Evolutionary conservation across 2,797 vertebrate genomes (phyloP).

Genomic region (Miichthys miiuy): DNA sequence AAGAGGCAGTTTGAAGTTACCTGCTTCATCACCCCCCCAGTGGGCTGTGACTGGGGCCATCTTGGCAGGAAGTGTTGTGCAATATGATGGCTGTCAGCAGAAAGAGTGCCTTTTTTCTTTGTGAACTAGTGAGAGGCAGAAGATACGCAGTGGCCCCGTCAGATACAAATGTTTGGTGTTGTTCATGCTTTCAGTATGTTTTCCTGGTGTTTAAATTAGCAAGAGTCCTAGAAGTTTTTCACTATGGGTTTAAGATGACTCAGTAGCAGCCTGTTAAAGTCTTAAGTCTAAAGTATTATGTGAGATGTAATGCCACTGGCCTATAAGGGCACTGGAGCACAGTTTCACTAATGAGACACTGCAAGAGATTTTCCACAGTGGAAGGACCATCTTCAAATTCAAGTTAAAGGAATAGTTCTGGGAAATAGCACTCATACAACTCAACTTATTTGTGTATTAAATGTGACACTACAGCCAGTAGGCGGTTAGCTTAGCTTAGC

Average conservation of each 20-base stretch:
- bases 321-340: conserved; percentile 16
- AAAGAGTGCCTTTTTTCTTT: conserved; percentile 11
- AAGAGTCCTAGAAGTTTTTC: background rate
- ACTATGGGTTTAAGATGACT: background rate
- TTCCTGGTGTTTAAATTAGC: conserved; percentile 21
- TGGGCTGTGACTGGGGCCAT: conserved; percentile 22
- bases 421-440: background rate
- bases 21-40: conserved; percentile 35
- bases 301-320: conserved; percentile 14
- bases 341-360: conserved; percentile 9
- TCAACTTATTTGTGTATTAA: background rate
- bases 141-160: background rate
- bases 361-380: background rate
- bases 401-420: conserved; percentile 4
- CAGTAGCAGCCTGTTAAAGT: conserved; percentile 13
- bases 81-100: conserved; percentile 12
- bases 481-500: background rate
- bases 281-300: conserved; percentile 13
- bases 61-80: conserved; percentile 15
- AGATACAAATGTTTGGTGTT: conserved; percentile 13
- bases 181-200: background rate
- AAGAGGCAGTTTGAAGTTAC: conserved; percentile 20
- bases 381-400: background rate
- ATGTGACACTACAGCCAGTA: background rate
- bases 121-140: conserved; percentile 7